These are phyloP conservation scores for Xanthorhoe designata DNA, from an alignment of 2,888 invertebrate genomes.

Conservation along the genomic window DNA sequence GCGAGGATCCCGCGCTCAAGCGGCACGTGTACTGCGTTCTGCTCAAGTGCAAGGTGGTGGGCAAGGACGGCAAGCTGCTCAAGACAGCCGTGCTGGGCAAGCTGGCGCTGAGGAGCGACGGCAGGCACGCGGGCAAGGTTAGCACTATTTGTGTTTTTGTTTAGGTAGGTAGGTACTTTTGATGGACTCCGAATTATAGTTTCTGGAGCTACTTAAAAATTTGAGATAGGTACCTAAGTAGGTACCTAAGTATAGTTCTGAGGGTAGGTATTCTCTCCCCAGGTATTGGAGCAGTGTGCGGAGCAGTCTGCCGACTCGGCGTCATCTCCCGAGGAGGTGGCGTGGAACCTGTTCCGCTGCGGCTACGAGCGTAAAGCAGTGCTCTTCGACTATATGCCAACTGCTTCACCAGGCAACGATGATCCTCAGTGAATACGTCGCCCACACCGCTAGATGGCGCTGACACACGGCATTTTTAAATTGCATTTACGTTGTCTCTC, in stretches of 20 bases:
- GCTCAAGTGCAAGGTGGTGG: slow-evolving; percentile 72
- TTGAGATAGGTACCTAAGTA: too few species aligned
- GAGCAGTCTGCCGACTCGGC: slow-evolving; percentile 60
- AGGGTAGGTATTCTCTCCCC: neutral
- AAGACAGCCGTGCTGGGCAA: slow-evolving; percentile 69
- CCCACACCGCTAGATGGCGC: neutral
- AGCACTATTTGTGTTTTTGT: neutral
- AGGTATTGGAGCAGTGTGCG: slow-evolving; percentile 73
- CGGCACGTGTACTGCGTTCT: slow-evolving; percentile 77
- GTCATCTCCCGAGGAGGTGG: slow-evolving; percentile 66
- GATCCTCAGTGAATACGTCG: neutral
- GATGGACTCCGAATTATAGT: too few species aligned
- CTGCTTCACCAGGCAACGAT: neutral
- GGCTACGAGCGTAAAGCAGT: slow-evolving; percentile 73
- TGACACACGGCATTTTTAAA: neutral
- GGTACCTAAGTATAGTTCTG: too few species aligned
- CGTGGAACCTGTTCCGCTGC: slow-evolving; percentile 78
- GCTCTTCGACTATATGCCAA: slow-evolving; percentile 67
- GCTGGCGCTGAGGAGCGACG: slow-evolving; percentile 56
- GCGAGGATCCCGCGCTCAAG: slow-evolving; percentile 59
- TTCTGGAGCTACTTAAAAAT: too few species aligned
- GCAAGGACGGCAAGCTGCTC: slow-evolving; percentile 77
- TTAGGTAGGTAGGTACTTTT: too few species aligned
- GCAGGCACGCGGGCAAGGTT: slow-evolving; percentile 69
- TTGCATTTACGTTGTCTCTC: neutral